Conservation (phyloP, 1,140 invertebrate species). For the Metopolophium dirhodum region DNA sequence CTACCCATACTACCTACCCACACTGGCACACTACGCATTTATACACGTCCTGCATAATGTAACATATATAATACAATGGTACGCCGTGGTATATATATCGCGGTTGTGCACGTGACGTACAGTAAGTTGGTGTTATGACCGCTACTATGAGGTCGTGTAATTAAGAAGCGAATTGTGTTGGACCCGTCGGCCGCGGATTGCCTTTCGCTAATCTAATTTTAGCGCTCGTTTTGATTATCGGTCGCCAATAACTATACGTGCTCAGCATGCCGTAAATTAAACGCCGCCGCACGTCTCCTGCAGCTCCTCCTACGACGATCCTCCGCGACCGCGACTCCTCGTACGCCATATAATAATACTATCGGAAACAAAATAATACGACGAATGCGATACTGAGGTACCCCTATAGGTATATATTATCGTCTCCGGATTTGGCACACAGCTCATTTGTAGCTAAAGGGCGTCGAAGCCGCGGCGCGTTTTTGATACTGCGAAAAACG, state of each 20-base stretch:
- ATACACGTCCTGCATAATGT: too few relatives aligned
- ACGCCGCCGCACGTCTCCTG: background rate
- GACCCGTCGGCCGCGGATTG: background rate
- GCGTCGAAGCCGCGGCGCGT: too few relatives aligned
- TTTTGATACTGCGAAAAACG: too few relatives aligned
- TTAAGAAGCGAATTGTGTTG: constrained; percentile 53
- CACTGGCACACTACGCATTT: background rate
- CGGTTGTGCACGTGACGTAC: background rate
- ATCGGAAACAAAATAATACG: too few relatives aligned
- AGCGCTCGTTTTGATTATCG: constrained; percentile 51
- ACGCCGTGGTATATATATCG: background rate
- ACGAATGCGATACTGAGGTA: too few relatives aligned
- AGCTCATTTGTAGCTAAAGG: background rate
- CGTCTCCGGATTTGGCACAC: background rate
- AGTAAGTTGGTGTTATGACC: background rate
- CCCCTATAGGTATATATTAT: too few relatives aligned
- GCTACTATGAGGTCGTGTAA: constrained; percentile 9
- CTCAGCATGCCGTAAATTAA: background rate
- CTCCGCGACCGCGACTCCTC: background rate
- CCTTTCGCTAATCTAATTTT: constrained; percentile 52
- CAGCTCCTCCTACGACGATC: background rate
- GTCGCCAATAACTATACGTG: constrained; percentile 38
- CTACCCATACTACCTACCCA: background rate
- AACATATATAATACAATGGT: too few relatives aligned
- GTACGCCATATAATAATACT: background rate